These are phyloP conservation scores for Gymnoscelis rufifasciata DNA, from an alignment of 2,888 invertebrate genomes.

Conservation along the genomic window DNA sequence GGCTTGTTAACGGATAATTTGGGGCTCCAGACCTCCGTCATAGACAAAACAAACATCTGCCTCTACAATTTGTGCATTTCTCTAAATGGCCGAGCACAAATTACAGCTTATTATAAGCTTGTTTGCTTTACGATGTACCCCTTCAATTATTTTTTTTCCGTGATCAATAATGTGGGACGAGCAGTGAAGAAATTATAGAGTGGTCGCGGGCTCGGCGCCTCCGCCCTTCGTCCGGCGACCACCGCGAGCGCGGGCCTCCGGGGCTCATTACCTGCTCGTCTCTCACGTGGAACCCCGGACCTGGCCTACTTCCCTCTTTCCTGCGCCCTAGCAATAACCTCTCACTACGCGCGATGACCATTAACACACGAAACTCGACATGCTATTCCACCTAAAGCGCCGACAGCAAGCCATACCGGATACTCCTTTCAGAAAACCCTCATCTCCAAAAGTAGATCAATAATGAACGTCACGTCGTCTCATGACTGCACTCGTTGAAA, in stretches of 20 bases:
- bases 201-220: constrained; percentile 65
- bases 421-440: constrained; percentile 31
- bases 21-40: constrained; percentile 73
- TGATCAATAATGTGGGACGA: constrained; percentile 74
- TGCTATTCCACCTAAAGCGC: constrained; percentile 9
- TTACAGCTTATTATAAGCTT: constrained; percentile 80
- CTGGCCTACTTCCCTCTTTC: constrained; percentile 19
- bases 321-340: neutral
- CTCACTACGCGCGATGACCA: constrained; percentile 1
- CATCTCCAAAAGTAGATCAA: constrained; percentile 50
- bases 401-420: constrained; percentile 27
- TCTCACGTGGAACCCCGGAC: constrained; percentile 38
- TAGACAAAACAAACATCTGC: constrained; percentile 80
- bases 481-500: constrained; percentile 37
- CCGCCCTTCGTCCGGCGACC: constrained; percentile 49
- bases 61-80: constrained; percentile 76
- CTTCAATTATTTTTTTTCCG: constrained; percentile 76
- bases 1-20: constrained; percentile 78
- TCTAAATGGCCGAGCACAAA: constrained; percentile 78
- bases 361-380: constrained; percentile 4
- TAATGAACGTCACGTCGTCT: constrained; percentile 52
- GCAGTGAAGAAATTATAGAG: constrained; percentile 76
- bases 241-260: constrained; percentile 30
- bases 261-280: constrained; percentile 43
- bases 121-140: constrained; percentile 79